Conservation (phyloP, 2,797 vertebrate genomes). For the Natrix natrix region DNA sequence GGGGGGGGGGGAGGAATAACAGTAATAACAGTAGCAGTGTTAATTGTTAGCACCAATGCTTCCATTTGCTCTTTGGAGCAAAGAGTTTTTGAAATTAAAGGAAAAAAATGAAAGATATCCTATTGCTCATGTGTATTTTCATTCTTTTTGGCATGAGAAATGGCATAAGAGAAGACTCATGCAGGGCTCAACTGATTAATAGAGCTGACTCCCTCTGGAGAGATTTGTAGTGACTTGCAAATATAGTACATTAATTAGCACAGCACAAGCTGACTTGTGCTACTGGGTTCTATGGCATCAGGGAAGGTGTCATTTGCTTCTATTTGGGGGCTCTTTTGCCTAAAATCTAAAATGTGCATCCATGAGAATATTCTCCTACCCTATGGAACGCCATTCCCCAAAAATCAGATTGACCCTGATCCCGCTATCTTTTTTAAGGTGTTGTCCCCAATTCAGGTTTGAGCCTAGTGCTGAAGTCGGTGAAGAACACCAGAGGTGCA, state of each 20-base stretch:
- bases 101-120: constrained; percentile 31
- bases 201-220: constrained; percentile 43
- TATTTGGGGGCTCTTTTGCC: not conserved
- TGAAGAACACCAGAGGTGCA: not conserved
- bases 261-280: constrained; percentile 28
- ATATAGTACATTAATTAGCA: constrained; percentile 60
- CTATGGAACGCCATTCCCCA: not conserved
- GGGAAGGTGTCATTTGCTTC: constrained; percentile 21
- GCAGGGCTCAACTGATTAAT: constrained; percentile 58
- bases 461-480: not conserved
- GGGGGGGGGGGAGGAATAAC: too few relatives aligned
- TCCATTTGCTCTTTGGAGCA: constrained; percentile 43
- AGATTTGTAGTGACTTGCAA: constrained; percentile 50
- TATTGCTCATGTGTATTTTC: constrained; percentile 58
- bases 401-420: not conserved
- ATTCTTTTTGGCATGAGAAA: constrained; percentile 38
- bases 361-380: not conserved
- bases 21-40: not conserved
- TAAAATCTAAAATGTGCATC: not conserved
- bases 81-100: constrained; percentile 17
- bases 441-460: not conserved
- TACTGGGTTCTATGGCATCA: not conserved
- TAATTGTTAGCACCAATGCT: not conserved
- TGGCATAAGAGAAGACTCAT: constrained; percentile 44
- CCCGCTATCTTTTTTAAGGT: not conserved